These are phyloP conservation scores for Caranx melampygus DNA, from an alignment of 2,113 vertebrate species.

Conservation along the genomic window DNA sequence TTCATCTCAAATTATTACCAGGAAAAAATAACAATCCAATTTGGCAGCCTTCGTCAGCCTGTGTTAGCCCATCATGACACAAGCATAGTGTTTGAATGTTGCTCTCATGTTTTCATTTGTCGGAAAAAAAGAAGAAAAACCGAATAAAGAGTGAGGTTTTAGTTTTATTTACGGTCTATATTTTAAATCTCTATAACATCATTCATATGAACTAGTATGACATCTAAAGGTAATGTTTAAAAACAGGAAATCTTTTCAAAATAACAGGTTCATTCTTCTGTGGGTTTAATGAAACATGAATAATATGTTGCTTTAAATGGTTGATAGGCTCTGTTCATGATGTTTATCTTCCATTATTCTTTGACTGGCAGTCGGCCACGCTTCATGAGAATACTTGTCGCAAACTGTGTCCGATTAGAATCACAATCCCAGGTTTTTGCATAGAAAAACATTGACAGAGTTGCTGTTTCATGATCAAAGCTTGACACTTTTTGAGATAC, in stretches of 20 bases:
- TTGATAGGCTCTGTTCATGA: conserved; percentile 29
- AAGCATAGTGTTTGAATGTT: too few species aligned
- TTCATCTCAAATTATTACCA: too few species aligned
- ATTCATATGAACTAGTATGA: conserved; percentile 59
- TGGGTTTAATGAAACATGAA: conserved; percentile 57
- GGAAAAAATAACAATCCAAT: too few species aligned
- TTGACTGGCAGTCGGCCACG: neutral
- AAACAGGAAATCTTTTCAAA: conserved; percentile 63
- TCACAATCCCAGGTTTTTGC: conserved; percentile 71
- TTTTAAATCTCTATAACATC: conserved; percentile 49
- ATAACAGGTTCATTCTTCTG: conserved; percentile 30
- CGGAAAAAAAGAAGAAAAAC: conserved; percentile 12
- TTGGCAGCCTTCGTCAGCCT: too few species aligned
- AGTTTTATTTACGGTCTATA: conserved; percentile 44
- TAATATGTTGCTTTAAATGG: conserved; percentile 49
- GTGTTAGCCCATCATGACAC: too few species aligned
- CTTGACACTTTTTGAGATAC: conserved; percentile 43
- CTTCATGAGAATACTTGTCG: conserved; percentile 27
- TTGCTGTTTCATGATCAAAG: conserved; percentile 49
- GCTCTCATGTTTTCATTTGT: neutral
- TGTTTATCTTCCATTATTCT: conserved; percentile 1
- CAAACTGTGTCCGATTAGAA: conserved; percentile 18
- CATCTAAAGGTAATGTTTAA: conserved; percentile 49
- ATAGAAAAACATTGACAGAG: conserved; percentile 77
- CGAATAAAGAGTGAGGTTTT: conserved; percentile 13